phyloP scores from a whole-genome alignment of 2,797 vertebrate genomes.

The Phaenicophaeus curvirostris region DNA sequence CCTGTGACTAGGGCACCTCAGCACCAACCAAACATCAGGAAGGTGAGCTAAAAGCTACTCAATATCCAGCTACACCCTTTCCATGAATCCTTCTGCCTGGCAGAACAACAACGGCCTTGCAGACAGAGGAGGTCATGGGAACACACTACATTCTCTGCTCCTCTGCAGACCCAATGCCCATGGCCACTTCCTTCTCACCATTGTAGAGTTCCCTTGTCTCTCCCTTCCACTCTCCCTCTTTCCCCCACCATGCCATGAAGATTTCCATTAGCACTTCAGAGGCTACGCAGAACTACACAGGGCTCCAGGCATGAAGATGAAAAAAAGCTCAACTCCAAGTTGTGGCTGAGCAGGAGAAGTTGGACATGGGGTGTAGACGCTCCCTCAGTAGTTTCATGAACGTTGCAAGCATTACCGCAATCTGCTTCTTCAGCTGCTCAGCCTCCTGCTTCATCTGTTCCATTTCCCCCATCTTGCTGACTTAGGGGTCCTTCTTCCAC shows the following conservation, averaged over 20 bases:
- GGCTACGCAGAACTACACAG: background rate
- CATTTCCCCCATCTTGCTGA: conserved; percentile 91
- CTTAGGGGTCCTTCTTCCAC: conserved; percentile 11
- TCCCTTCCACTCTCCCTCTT: background rate
- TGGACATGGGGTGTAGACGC: background rate
- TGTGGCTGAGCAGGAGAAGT: background rate
- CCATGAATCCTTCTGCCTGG: background rate
- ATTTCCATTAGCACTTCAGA: background rate
- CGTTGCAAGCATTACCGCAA: conserved; percentile 82
- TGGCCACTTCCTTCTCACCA: background rate
- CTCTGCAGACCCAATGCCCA: background rate
- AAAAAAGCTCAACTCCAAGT: background rate
- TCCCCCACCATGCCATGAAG: background rate
- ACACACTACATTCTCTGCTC: too few relatives aligned
- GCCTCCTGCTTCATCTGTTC: conserved; percentile 94
- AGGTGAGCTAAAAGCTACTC: background rate
- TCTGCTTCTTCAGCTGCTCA: conserved; percentile 94
- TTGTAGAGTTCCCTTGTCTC: background rate
- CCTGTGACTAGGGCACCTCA: background rate
- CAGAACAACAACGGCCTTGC: background rate
- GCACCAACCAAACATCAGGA: background rate
- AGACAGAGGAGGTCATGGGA: background rate
- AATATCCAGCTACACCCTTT: background rate
- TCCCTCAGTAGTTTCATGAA: background rate
- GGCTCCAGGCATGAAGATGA: background rate